Base-by-base conservation (phyloP, 2,797 vertebrate genomes). In the Pelodytes ibericus region DNA sequence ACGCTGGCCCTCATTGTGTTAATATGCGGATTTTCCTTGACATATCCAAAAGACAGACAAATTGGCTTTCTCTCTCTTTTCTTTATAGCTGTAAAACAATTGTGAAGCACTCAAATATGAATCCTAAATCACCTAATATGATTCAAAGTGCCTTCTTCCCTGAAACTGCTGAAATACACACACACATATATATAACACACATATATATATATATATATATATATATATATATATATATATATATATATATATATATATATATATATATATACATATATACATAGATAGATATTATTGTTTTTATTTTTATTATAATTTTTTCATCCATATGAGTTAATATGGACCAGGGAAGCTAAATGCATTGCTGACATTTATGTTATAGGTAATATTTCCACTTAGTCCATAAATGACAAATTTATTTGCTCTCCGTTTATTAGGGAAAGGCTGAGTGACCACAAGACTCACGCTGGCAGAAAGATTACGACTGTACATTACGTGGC, bases 111-210 rank as follows among this genome's bases (percentile, higher is more conserved):
- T 29, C 20, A 78, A 71, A 6, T 76, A 81, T 82, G 74, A 47
- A 20, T 18, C 27, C 20, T 64, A 60, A 68, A 59, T 79, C 72
- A 41, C 66, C 36, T 59, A 70, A 84, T 82, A 81, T 84, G 26
- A 80, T 87, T 85, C 83, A 75, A 65, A 83, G 82, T 83, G 81
- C 83, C 66, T 70, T 80, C 74, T 27, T 66, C 44, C 60, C 62
- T 77, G 64, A 74, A 81, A 51, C 41, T 73, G 76, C 77, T 1
- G 4, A 15, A 76, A 78, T 78, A 83, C 72, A 81, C 80, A 80
- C 79, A n/a, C n/a, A n/a, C n/a, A n/a, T n/a, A n/a, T n/a, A n/a
- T n/a, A n/a, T n/a, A n/a, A n/a, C n/a, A n/a, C n/a, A n/a, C n/a
- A n/a, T n/a, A n/a, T n/a, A n/a, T n/a, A n/a, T n/a, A n/a, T n/a